These are phyloP conservation scores for Lepidotrigona ventralis DNA, from an alignment of 1,140 invertebrate genomes.

Conservation along the genomic window DNA sequence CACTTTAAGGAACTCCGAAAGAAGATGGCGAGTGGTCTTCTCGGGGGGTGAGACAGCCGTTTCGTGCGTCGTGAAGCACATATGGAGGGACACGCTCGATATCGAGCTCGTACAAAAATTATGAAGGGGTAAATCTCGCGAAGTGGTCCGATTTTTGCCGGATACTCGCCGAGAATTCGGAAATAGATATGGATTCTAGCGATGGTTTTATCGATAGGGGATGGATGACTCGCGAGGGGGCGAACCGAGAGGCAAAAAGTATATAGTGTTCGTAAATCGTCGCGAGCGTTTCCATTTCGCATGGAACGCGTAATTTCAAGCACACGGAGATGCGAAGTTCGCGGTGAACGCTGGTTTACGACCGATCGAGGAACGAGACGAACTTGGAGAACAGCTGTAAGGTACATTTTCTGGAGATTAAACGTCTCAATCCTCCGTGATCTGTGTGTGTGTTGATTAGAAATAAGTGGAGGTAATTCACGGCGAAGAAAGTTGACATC, in stretches of 20 bases:
- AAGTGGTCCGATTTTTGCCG: neutral
- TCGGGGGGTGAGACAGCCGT: neutral
- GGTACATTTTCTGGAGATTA: neutral
- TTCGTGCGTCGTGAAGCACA: neutral
- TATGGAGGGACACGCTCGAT: constrained; percentile 29
- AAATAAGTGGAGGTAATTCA: neutral
- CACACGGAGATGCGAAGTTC: neutral
- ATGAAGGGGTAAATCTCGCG: constrained; percentile 29
- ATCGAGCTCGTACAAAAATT: constrained; percentile 21
- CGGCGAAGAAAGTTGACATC: neutral
- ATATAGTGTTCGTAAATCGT: neutral
- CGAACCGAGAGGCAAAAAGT: neutral
- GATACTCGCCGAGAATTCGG: neutral
- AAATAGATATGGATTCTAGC: constrained; percentile 4
- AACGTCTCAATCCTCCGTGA: neutral
- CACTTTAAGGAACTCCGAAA: neutral
- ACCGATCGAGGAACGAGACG: neutral
- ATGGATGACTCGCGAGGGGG: neutral
- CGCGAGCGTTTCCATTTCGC: neutral
- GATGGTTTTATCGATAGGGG: neutral
- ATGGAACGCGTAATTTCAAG: neutral
- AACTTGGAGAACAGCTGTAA: neutral
- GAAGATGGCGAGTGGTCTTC: neutral
- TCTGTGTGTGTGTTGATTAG: neutral
- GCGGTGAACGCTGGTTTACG: neutral